phyloP scores from a whole-genome alignment of 2,797 vertebrate genomes.

The Crocodylus rhombifer region DNA sequence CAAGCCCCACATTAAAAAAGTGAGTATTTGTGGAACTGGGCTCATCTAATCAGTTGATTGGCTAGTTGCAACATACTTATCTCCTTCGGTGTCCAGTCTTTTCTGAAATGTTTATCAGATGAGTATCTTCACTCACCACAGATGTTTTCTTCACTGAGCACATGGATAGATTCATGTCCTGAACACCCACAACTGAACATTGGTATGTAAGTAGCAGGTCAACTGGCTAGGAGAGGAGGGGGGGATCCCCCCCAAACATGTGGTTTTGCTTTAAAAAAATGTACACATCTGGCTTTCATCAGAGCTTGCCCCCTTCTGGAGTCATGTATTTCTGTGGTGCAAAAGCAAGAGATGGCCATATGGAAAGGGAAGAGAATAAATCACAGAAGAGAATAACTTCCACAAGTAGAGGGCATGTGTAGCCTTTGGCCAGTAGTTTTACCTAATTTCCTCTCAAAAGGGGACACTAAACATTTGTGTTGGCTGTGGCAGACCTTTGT shows the following conservation, averaged over 20 bases:
- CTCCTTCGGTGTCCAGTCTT: background rate
- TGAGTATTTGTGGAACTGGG: accelerated
- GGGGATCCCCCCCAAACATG: background rate
- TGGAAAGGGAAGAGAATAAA: background rate
- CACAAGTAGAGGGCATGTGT: background rate
- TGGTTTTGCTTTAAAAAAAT: background rate
- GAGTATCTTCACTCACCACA: accelerated
- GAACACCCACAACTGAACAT: background rate
- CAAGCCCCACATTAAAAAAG: background rate
- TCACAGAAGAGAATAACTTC: background rate
- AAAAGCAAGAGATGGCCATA: background rate
- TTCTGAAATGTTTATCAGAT: background rate
- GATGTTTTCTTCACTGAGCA: background rate
- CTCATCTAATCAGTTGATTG: accelerated
- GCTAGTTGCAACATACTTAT: background rate
- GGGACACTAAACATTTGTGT: background rate
- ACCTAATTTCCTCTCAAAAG: background rate
- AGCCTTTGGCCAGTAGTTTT: background rate
- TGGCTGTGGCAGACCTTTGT: background rate
- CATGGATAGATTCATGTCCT: accelerated
- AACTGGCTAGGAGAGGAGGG: no score
- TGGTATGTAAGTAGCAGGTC: background rate
- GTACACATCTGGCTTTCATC: background rate
- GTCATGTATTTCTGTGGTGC: background rate
- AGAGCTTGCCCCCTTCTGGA: background rate